phyloP scores from a whole-genome alignment of 2,797 vertebrate species.

The Spinus pinus region DNA sequence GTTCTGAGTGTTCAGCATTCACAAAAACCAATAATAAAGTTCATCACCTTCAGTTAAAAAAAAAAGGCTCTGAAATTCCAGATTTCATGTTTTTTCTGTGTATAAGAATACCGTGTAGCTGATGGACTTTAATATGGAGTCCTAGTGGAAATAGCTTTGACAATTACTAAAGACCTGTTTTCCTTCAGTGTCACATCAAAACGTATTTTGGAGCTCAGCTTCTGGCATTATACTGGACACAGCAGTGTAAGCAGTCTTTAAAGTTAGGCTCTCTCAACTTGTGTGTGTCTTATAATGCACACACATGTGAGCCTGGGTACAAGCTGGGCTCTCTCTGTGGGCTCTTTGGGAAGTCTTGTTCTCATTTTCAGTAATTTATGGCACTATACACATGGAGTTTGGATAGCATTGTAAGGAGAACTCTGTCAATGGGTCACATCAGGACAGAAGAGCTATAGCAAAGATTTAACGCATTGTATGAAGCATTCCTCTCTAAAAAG shows the following conservation, averaged over 20 bases:
- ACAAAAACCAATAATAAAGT: not conserved
- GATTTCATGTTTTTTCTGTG: not conserved
- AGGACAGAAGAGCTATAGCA: not conserved
- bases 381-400: fast-evolving
- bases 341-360: not conserved
- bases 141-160: not conserved
- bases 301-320: fast-evolving
- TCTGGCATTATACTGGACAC: not conserved
- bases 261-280: not conserved
- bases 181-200: not conserved
- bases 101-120: not conserved
- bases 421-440: too few relatives aligned
- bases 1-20: not conserved
- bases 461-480: not conserved
- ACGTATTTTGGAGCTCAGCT: not conserved
- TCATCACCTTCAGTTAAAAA: not conserved
- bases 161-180: not conserved
- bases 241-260: not conserved
- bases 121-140: not conserved
- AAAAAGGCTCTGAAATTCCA: not conserved
- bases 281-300: not conserved
- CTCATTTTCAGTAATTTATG: not conserved
- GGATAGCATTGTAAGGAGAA: not conserved
- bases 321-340: not conserved
- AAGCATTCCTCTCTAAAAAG: not conserved